phyloP scores from a whole-genome alignment of 2,888 invertebrate species.

The Hydrotaea cyrtoneurina region DNA sequence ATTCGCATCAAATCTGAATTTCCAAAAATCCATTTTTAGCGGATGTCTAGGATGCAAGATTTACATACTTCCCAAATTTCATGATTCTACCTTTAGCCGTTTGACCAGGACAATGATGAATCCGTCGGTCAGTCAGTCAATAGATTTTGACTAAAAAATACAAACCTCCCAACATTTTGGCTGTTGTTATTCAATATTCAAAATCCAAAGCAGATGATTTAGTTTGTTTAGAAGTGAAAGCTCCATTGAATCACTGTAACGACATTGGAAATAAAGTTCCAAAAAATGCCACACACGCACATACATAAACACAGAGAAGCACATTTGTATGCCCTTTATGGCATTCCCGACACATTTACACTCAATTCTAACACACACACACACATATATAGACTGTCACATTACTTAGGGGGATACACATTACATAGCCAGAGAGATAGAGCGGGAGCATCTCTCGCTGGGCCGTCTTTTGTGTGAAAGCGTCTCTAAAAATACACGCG shows the following conservation, averaged over 20 bases:
- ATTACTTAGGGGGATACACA: slow-evolving; percentile 61
- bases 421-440: slow-evolving; percentile 54
- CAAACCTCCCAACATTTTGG: no score
- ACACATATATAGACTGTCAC: neutral
- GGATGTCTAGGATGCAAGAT: no score
- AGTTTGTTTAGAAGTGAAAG: neutral
- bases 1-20: no score
- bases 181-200: no score
- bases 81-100: no score
- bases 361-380: neutral
- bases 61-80: no score
- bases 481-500: neutral
- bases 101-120: no score
- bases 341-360: slow-evolving; percentile 21
- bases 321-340: slow-evolving; percentile 7
- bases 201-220: no score
- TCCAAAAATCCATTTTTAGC: no score
- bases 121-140: no score
- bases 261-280: slow-evolving; percentile 1
- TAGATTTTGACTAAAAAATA: no score
- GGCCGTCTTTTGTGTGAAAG: neutral
- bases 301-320: neutral
- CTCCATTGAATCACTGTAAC: neutral
- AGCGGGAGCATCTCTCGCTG: slow-evolving; percentile 44
- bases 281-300: slow-evolving; percentile 6